These are phyloP conservation scores for Mandrillus leucophaeus DNA, from an alignment of 2,113 vertebrate genomes.

Conservation along the genomic window DNA sequence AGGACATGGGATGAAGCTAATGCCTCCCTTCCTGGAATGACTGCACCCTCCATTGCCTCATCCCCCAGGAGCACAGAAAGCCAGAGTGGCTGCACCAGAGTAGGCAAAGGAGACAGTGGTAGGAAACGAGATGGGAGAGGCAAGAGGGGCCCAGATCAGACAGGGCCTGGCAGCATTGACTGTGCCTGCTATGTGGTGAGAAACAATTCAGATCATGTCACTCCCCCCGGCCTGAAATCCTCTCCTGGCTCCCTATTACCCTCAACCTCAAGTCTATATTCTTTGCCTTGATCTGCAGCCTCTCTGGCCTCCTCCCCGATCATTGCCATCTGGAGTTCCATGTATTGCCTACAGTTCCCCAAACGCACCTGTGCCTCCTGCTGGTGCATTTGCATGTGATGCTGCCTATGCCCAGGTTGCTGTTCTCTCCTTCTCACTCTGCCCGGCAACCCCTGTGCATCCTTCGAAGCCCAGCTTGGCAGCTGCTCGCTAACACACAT, in stretches of 20 bases:
- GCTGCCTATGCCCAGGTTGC: not conserved
- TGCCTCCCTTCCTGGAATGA: not conserved
- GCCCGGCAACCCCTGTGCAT: not conserved
- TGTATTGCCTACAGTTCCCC: not conserved
- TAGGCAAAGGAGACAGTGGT: not conserved
- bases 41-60: not conserved
- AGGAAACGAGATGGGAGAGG: not conserved
- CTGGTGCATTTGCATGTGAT: not conserved
- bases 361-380: not conserved
- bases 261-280: not conserved
- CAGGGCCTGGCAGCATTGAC: not conserved
- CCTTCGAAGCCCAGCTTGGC: not conserved
- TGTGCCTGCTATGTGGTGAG: not conserved
- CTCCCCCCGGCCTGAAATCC: not conserved
- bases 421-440: not conserved
- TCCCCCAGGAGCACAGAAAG: not conserved
- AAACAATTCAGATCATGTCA: not conserved
- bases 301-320: not conserved
- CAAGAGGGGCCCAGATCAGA: not conserved
- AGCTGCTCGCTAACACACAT: not conserved
- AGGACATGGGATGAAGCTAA: not conserved
- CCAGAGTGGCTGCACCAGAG: not conserved
- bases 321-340: not conserved
- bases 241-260: not conserved
- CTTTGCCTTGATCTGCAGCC: not conserved